Percentiles rank a stretch among this genome's conserved stretches.
Evolutionary conservation across 2,888 invertebrate species (phyloP).

Genomic region (Ellobium chinense): DNA sequence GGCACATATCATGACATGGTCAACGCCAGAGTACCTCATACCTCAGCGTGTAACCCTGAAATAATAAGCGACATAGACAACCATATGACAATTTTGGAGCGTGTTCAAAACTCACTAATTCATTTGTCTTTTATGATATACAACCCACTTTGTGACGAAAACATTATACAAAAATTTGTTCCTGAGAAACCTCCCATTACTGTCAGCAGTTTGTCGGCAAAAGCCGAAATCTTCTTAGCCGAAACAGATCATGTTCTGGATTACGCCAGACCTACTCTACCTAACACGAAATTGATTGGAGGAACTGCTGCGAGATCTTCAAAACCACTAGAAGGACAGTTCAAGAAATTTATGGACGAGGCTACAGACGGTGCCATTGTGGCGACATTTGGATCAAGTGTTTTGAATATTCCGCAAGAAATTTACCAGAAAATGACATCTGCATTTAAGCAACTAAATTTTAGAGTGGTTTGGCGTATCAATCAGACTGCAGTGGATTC

Average conservation of each 20-base stretch:
- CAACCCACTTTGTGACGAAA: conserved; percentile 11
- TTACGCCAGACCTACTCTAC: conserved; percentile 48
- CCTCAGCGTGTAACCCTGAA: neutral
- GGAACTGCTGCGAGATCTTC: conserved; percentile 53
- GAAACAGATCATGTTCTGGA: conserved; percentile 34
- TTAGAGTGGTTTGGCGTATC: conserved; percentile 44
- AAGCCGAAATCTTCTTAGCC: conserved; percentile 50
- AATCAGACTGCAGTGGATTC: conserved; percentile 37
- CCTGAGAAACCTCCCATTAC: conserved; percentile 43
- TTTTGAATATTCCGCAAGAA: conserved; percentile 25
- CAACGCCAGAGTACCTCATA: conserved; percentile 19
- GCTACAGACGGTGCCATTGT: conserved; percentile 53
- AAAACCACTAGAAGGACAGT: conserved; percentile 49
- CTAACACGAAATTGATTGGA: conserved; percentile 52
- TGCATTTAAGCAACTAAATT: conserved; percentile 27
- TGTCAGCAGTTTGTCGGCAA: conserved; percentile 22
- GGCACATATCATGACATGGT: conserved; percentile 34
- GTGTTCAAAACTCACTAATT: neutral
- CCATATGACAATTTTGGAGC: neutral
- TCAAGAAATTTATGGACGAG: conserved; percentile 51
- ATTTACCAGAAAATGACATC: conserved; percentile 33
- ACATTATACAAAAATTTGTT: conserved; percentile 31
- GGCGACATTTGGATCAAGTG: conserved; percentile 54
- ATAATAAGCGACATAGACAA: neutral
- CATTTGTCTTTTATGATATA: neutral